These are phyloP conservation scores for Agrotis clavis DNA, from an alignment of 2,888 invertebrate genomes.

Conservation along the genomic window DNA sequence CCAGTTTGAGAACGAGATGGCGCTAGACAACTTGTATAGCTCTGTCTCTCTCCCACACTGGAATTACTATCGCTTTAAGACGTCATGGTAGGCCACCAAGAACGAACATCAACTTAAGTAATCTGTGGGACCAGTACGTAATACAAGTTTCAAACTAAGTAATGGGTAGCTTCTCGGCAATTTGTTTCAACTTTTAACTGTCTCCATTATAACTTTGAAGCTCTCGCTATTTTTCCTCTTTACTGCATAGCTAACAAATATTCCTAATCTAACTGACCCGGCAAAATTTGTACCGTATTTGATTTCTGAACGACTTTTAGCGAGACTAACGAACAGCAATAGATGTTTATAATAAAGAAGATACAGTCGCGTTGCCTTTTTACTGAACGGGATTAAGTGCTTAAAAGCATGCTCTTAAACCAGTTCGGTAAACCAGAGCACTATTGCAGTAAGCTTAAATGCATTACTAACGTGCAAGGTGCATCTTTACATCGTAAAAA, in stretches of 20 bases:
- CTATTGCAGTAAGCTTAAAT: neutral
- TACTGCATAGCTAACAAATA: slow-evolving; percentile 3
- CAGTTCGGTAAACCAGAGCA: neutral
- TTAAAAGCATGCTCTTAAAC: neutral
- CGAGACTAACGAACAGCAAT: too few relatives aligned
- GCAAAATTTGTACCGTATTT: too few relatives aligned
- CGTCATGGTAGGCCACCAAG: too few relatives aligned
- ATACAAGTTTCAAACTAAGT: slow-evolving; percentile 15
- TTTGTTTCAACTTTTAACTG: slow-evolving; percentile 11
- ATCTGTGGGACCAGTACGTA: neutral
- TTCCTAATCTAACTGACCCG: neutral
- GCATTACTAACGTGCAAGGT: neutral
- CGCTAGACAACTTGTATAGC: too few relatives aligned
- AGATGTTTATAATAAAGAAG: too few relatives aligned
- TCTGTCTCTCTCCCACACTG: too few relatives aligned
- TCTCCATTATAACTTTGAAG: slow-evolving; percentile 19
- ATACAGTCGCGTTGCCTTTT: neutral
- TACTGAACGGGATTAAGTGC: neutral
- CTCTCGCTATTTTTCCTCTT: neutral
- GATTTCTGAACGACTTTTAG: too few relatives aligned
- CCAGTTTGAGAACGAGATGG: too few relatives aligned
- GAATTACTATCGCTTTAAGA: too few relatives aligned
- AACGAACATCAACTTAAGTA: too few relatives aligned
- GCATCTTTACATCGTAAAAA: neutral
- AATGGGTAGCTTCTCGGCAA: neutral